Evolutionary conservation across 1,140 invertebrate species (phyloP).

Genomic region (Thaumetopoea pityocampa): DNA sequence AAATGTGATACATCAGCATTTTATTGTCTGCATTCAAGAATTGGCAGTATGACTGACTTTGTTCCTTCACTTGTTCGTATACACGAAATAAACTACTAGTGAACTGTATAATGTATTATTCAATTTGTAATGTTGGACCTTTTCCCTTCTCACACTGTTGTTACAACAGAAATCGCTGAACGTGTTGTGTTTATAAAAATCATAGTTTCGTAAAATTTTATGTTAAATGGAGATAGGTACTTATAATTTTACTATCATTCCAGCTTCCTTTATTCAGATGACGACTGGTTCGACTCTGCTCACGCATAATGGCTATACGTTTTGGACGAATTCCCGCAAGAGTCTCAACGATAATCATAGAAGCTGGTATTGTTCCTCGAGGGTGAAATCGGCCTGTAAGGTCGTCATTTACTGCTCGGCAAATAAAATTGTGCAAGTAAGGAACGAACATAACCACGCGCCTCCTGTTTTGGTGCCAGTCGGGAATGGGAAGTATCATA

Average conservation of each 20-base stretch:
- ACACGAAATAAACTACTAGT: no score
- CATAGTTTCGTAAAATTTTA: neutral
- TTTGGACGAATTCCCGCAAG: conserved; percentile 7
- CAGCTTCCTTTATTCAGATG: conserved; percentile 16
- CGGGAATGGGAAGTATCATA: conserved; percentile 7
- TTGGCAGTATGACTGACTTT: no score
- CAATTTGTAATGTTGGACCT: no score
- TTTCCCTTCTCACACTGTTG: no score
- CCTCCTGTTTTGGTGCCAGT: conserved; percentile 1
- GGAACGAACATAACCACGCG: neutral
- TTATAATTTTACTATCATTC: conserved; percentile 13
- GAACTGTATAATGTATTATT: no score
- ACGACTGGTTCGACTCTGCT: conserved; percentile 7
- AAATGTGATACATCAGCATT: no score
- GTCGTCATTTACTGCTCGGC: neutral
- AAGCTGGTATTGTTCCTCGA: conserved; percentile 20
- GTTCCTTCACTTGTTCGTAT: no score
- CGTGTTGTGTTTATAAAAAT: no score
- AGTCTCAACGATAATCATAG: neutral
- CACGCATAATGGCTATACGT: conserved; percentile 15
- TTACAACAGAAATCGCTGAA: no score
- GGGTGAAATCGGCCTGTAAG: neutral
- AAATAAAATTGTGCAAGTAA: neutral
- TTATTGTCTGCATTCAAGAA: no score
- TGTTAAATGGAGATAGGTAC: conserved; percentile 8